Evolutionary conservation across 92 coral and sea anemone species (phyloP), one percentile per base, ranked within the genome.

Genomic region (Montipora capitata): DNA sequence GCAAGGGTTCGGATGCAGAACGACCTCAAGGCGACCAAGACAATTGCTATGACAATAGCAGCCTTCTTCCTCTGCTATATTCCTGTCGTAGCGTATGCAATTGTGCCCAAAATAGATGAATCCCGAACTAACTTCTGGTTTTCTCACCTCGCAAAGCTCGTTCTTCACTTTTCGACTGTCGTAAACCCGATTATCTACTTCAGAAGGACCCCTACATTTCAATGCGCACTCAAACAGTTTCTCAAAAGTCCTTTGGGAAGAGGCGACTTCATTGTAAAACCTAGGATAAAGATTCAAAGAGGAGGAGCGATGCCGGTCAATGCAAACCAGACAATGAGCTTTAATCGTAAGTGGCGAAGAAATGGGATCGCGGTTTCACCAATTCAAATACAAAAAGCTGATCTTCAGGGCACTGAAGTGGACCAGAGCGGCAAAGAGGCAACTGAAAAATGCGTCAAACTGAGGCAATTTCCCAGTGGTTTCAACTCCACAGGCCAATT

Each of bases 151-250:
- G 92, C 96, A 41, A 87, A 38, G 72, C 91, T 87, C 78, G 77
- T 83, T 27, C 38, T 87, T 17, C 82, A 83, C 70, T 56, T 91
- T 89, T 90, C 88, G 76, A 91, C 94, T 73, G 85, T 87, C 92
- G 90, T 86, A 7, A 94, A 94, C 72, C 96, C 96, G 10, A 69
- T 94, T 3, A 94, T 94, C 56, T 94, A 90, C 56, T 94, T 84
- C 11, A 74, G 87, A 39, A 75, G 96, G 54, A 84, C 91, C 72
- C 79, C 74, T 27, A 64, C 94, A 44, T 94, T 94, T 45, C 80
- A 94, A 11, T 41, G 40, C 13, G 94, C 96, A 15, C 68, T 94
- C 15, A 16, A 61, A 65, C 68, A 80, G 42, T 73, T 94, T 0
- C 20, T 88, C 38, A 87, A 88, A 81, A 88, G 91, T 40, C 92